Evolutionary conservation across 2,797 vertebrate genomes (phyloP).

Genomic region (Bradypus variegatus): DNA sequence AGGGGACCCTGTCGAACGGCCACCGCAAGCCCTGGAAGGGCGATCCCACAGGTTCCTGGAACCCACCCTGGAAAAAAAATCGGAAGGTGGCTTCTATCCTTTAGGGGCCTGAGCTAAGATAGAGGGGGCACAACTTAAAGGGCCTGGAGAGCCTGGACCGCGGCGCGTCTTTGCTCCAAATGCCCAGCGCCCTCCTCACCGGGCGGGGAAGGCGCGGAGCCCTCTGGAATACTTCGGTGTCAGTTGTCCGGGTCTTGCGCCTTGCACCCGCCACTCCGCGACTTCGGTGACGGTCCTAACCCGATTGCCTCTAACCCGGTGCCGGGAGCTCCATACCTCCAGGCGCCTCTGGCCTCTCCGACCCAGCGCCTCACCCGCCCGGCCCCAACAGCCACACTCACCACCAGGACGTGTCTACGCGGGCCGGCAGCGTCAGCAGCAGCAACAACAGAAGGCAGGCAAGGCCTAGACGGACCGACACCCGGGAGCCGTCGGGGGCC

Average conservation of each 20-base stretch:
- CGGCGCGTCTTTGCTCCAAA: neutral
- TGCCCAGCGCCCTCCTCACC: neutral
- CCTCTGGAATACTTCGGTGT: neutral
- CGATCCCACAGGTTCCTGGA: neutral
- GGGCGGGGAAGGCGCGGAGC: neutral
- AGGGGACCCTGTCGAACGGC: neutral
- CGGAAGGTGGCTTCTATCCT: neutral
- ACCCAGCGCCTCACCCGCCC: neutral
- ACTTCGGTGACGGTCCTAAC: neutral
- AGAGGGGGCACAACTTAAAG: neutral
- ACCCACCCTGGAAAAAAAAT: neutral
- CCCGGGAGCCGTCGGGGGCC: constrained; percentile 57
- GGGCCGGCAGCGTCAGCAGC: constrained; percentile 87
- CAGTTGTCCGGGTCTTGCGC: neutral
- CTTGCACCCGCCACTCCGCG: neutral
- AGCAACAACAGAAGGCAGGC: constrained; percentile 76
- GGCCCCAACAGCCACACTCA: constrained; percentile 70
- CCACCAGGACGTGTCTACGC: constrained; percentile 94
- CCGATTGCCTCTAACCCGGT: neutral
- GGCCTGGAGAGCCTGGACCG: neutral
- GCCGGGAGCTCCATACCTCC: neutral
- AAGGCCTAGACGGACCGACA: constrained; percentile 44
- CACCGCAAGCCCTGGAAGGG: neutral
- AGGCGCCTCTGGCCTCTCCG: neutral
- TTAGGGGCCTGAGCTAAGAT: neutral